phyloP scores from a whole-genome alignment of 2,888 invertebrate species.

The Coronaproctus castanopsis region DNA sequence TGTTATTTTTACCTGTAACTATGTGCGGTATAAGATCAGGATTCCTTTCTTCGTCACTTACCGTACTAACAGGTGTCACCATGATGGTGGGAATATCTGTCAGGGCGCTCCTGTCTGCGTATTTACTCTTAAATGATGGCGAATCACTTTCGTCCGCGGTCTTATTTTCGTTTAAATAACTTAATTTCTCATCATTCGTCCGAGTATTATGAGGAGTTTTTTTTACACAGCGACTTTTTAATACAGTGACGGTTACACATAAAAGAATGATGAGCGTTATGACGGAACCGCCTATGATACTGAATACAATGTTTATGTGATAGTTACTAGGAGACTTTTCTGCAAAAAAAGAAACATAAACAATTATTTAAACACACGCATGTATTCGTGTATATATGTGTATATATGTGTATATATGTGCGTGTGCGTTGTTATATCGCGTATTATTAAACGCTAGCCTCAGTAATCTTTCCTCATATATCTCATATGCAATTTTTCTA shows the following conservation, averaged over 20 bases:
- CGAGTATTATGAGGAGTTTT: neutral
- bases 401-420: no score
- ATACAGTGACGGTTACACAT: neutral
- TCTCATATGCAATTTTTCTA: no score
- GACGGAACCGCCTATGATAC: neutral
- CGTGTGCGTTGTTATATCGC: no score
- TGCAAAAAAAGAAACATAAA: no score
- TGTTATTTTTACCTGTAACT: conserved; percentile 30
- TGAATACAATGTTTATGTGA: neutral
- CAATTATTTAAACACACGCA: no score
- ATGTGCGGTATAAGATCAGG: conserved; percentile 77
- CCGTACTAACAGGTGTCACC: neutral
- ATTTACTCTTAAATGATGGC: neutral
- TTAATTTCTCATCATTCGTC: neutral
- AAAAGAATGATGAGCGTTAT: neutral
- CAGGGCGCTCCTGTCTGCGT: neutral
- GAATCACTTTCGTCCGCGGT: neutral
- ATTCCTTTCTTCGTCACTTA: conserved; percentile 55
- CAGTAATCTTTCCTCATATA: no score
- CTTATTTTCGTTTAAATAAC: neutral
- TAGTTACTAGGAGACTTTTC: neutral
- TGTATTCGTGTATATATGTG: no score
- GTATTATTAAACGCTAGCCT: no score
- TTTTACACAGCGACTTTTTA: neutral
- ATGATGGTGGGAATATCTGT: neutral